Evolutionary conservation across 53 echinoderm and acorn worm genomes (phyloP).

Genomic region (Stichopus horrens): DNA sequence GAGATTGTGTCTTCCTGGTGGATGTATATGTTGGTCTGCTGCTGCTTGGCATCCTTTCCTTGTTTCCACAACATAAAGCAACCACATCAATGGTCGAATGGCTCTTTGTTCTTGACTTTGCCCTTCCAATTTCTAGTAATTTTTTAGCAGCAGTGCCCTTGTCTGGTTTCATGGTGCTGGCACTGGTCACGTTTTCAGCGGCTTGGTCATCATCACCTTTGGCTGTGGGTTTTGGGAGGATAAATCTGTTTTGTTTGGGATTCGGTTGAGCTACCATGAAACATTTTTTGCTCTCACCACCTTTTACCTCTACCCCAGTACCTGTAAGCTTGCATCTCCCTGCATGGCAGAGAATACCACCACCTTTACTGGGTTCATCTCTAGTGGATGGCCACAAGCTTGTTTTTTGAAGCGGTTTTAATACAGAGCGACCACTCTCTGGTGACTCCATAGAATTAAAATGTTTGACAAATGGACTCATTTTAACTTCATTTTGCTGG

Average conservation of each 20-base stretch:
- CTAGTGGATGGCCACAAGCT: not conserved
- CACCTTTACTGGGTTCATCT: not conserved
- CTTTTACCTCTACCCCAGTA: not conserved
- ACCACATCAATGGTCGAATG: slow-evolving; percentile 8
- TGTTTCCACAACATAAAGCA: slow-evolving; percentile 18
- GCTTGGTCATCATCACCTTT: not conserved
- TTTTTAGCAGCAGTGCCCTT: not conserved
- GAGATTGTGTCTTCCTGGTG: too few species aligned
- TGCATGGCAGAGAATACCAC: not conserved
- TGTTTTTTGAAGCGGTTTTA: too few species aligned
- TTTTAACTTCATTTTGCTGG: too few species aligned
- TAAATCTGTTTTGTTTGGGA: slow-evolving; percentile 13
- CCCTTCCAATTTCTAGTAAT: not conserved
- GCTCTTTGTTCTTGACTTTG: not conserved
- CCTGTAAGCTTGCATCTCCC: not conserved
- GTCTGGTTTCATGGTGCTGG: not conserved
- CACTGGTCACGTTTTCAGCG: not conserved
- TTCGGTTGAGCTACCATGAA: slow-evolving; percentile 51
- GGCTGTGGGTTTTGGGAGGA: not conserved
- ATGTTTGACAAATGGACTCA: too few species aligned
- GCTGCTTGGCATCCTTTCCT: not conserved
- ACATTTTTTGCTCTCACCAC: slow-evolving; percentile 43
- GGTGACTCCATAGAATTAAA: too few species aligned
- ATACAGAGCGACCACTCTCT: too few species aligned
- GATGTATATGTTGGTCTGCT: too few species aligned